Evolutionary conservation across 2,797 vertebrate genomes (phyloP), one percentile per base, ranked within the genome.

Genomic region (Eulemur rubriventer): DNA sequence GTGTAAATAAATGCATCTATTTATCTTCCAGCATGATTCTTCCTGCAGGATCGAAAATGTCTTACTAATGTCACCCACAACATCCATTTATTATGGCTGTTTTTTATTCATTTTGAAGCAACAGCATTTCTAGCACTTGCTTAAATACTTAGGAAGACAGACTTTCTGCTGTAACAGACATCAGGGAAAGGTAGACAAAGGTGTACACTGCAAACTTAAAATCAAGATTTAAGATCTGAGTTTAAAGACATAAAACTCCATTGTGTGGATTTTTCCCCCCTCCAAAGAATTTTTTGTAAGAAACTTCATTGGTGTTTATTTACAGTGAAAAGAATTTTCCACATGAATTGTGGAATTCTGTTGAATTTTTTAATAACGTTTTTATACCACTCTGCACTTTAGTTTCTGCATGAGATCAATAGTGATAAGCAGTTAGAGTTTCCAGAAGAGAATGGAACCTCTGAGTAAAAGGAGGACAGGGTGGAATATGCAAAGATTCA

Each of bases 41-140:
- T 95, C 69, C 82, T 83, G 61, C 79, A 95, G 59, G 52, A 95
- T 69, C 76, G 70, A 81, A 90, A 87, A 78, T 91, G 88, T 70
- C 92, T 97, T 95, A 95, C 73, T 96, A 97, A 97, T 63, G 89
- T 95, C 95, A 96, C 63, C 93, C 63, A 84, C 78, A 94, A 79
- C 63, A n/a, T 78, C 48, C 78, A 97, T 81, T 95, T 92, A 81
- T 91, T 95, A 94, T 12, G 52, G 78, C 69, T 78, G 52, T 88
- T 95, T 97, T 89, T 94, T 94, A 96, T 86, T 95, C 94, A 82
- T 84, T 70, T 50, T 69, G 41, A 93, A 94, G 57, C 89, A 81
- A 93, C 81, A 95, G 87, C 33, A 33, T 89, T 81, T 17, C 52
- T 65, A 73, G 69, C 84, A 93, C 91, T 97, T 93, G 83, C 73